Conservation (phyloP, 2,113 vertebrate genomes). For the Anguilla rostrata region DNA sequence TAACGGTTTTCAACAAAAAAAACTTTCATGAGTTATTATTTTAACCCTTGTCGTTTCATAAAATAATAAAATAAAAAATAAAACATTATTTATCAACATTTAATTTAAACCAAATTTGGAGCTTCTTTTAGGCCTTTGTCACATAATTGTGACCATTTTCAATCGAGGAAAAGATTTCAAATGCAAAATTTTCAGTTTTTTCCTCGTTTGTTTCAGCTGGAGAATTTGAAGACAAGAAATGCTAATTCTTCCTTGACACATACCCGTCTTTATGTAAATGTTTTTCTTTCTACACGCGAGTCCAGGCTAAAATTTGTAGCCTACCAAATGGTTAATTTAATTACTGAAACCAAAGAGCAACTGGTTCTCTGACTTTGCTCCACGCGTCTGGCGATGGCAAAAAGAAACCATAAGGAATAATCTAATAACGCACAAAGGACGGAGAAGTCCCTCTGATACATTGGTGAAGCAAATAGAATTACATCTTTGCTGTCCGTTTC, state of each 20-base stretch:
- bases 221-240: constrained; percentile 60
- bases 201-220: constrained; percentile 59
- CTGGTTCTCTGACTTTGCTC: constrained; percentile 91
- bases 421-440: constrained; percentile 96
- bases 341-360: constrained; percentile 96
- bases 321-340: constrained; percentile 95
- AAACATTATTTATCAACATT: not conserved
- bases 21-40: not conserved
- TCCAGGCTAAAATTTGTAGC: constrained; percentile 85
- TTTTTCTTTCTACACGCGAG: constrained; percentile 90
- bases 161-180: not conserved
- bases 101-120: not conserved
- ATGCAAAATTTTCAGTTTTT: constrained; percentile 40
- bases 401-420: constrained; percentile 90
- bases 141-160: too few relatives aligned
- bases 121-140: not conserved
- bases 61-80: not conserved
- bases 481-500: constrained; percentile 80
- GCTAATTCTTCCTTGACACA: constrained; percentile 71
- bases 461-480: constrained; percentile 97
- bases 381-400: constrained; percentile 92
- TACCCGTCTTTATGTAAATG: constrained; percentile 75
- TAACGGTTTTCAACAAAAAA: constrained; percentile 21
- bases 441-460: constrained; percentile 94
- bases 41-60: not conserved